Conservation (phyloP, 2,888 invertebrate genomes). For the Dugesia japonica region DNA sequence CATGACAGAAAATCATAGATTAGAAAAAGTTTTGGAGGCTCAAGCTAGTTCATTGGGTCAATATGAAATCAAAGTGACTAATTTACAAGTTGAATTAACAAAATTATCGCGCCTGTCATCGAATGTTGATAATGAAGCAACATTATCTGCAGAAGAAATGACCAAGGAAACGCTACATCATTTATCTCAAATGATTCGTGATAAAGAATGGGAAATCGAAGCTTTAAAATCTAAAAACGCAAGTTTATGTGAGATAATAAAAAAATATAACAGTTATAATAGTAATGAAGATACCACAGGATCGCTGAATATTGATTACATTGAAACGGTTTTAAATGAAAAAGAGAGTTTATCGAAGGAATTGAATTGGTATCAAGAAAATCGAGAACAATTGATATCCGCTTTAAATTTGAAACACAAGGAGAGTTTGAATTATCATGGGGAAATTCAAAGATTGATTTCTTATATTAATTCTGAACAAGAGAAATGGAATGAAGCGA, state of each 20-base stretch:
- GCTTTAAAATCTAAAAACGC: constrained; percentile 46
- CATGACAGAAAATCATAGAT: constrained; percentile 31
- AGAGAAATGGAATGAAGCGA: constrained; percentile 39
- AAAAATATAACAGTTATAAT: constrained; percentile 39
- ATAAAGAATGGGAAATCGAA: constrained; percentile 49
- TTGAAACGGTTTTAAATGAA: constrained; percentile 38
- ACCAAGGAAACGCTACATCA: constrained; percentile 47
- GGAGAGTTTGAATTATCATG: constrained; percentile 67
- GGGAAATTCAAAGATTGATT: constrained; percentile 62
- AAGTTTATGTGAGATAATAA: constrained; percentile 43
- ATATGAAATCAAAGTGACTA: background rate
- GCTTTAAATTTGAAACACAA: constrained; percentile 63
- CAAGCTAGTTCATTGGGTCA: background rate
- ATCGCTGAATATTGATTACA: constrained; percentile 36
- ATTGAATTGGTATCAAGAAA: constrained; percentile 54
- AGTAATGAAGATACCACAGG: background rate
- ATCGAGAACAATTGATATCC: constrained; percentile 47
- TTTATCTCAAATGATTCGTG: constrained; percentile 46
- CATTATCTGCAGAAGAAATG: constrained; percentile 40
- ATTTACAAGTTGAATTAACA: background rate
- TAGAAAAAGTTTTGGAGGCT: constrained; percentile 43
- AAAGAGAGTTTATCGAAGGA: constrained; percentile 54
- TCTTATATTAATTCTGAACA: constrained; percentile 38
- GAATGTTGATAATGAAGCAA: background rate
- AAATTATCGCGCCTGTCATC: background rate